Base-by-base conservation (phyloP, 2,888 invertebrate species). In the Caenorhabditis doughertyi region DNA sequence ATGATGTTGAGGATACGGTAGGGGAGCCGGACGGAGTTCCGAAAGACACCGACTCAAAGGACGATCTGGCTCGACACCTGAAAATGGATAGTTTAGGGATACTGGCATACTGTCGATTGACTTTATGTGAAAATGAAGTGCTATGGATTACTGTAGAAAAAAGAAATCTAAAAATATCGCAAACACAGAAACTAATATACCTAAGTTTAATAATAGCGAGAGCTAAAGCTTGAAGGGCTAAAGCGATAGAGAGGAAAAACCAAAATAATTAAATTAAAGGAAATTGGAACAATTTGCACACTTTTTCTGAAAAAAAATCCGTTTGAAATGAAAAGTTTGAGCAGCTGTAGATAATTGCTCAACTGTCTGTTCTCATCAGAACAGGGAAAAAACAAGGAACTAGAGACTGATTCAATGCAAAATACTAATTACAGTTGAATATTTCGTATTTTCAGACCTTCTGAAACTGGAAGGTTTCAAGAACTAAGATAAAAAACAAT, bases 1-100 rank as follows among this genome's bases (percentile, higher is more conserved):
- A n/a, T 32, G 65, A 35, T 65, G 64, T 11, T 56, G 55, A 29
- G 65, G 67, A n/a, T 35, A 23, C 56, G 65, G 65, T 42, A 25
- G 18, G 4, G 58, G 53, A 58, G 72, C 72, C 67, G 79, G 79
- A 35, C 64, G 79, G 53, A 79, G 65, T 53, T 79, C 85, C 42
- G 85, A 83, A 32, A 85, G 76, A 42, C 85, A 81, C 68, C 85
- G 81, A 18, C 76, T 81, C 32, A 85, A 60, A 4, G 77, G 83
- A 67, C 81, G 83, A 25, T 70, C 79, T 16, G 76, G 79, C 35
- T 73, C 79, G 53, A 18, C 32, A 39, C 64, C 55, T 58, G 62
- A 44, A 67, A 27, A 67, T 29, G 47, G 13, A 32, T 3, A n/a
- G 49, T 25, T 16, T 27, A 8, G 44, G 16, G 9, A 16, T 27